A percentile compares a stretch with the other conserved stretches of the same genome.
Evolutionary conservation across 1,140 invertebrate genomes (phyloP).

Genomic region (Oryctes rhinoceros): DNA sequence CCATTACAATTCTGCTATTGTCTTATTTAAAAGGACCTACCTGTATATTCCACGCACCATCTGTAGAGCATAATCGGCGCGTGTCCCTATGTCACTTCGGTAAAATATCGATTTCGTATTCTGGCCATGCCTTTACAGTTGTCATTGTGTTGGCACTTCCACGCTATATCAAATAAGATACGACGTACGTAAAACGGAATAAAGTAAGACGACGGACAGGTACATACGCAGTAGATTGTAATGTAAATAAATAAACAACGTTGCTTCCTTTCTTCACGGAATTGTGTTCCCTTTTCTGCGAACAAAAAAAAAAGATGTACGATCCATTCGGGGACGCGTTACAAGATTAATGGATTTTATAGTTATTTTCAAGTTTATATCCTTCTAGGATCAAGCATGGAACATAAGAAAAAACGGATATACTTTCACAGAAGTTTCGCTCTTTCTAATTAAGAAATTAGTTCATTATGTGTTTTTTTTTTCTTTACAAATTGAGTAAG

Average conservation of each 20-base stretch:
- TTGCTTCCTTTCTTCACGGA: not conserved
- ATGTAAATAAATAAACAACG: not conserved
- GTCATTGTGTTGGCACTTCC: conserved; percentile 17
- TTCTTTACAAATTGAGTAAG: no score
- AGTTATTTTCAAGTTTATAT: no score
- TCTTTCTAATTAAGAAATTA: no score
- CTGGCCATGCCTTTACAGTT: not conserved
- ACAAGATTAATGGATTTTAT: no score
- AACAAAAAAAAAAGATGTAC: no score
- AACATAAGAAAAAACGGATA: no score
- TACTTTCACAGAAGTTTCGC: no score
- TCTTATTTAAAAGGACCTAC: no score
- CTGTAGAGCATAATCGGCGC: not conserved
- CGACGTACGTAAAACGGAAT: not conserved
- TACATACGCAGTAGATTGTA: not conserved
- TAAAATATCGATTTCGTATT: conserved; percentile 3
- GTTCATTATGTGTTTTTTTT: no score
- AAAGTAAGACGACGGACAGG: not conserved
- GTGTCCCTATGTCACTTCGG: not conserved
- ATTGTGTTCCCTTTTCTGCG: not conserved
- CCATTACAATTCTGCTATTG: no score
- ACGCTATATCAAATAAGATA: conserved; percentile 18
- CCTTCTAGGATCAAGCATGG: no score
- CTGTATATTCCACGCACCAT: not conserved
- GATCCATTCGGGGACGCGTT: no score